These are phyloP conservation scores for Ochlodes sylvanus DNA, from an alignment of 2,888 invertebrate species.

Conservation along the genomic window DNA sequence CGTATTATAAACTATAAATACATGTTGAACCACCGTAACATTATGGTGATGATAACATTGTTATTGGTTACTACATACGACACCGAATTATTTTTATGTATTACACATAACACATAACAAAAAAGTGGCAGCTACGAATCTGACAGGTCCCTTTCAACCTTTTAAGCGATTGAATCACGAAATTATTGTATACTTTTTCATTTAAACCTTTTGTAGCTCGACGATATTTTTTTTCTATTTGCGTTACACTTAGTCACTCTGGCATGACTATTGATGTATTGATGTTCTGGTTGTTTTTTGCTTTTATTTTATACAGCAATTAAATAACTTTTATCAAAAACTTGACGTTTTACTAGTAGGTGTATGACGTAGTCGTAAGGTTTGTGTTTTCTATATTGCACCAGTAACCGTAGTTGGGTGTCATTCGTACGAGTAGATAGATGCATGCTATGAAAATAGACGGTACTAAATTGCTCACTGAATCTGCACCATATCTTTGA, in stretches of 20 bases:
- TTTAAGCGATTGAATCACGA: slow-evolving; percentile 63
- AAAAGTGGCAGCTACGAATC: slow-evolving; percentile 61
- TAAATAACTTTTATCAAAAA: slow-evolving; percentile 11
- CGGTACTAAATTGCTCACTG: neutral
- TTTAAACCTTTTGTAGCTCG: slow-evolving; percentile 52
- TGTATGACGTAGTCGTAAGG: neutral
- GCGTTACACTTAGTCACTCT: slow-evolving; percentile 55
- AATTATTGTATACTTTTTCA: slow-evolving; percentile 51
- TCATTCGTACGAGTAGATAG: slow-evolving; percentile 1
- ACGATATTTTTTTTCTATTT: slow-evolving; percentile 46
- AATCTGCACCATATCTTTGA: neutral
- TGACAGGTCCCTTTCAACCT: slow-evolving; percentile 57
- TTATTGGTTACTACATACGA: neutral
- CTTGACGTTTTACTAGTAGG: neutral
- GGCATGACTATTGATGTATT: slow-evolving; percentile 55
- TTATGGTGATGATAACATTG: too few relatives aligned
- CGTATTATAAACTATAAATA: too few relatives aligned
- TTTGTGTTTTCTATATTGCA: slow-evolving; percentile 8
- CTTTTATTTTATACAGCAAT: slow-evolving; percentile 38
- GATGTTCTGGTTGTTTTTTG: slow-evolving; percentile 44
- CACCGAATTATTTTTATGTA: slow-evolving; percentile 18
- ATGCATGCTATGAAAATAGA: slow-evolving; percentile 3
- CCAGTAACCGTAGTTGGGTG: slow-evolving; percentile 1
- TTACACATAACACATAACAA: slow-evolving; percentile 39
- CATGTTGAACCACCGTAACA: too few relatives aligned